These are phyloP conservation scores for Nyctibius grandis DNA, from an alignment of 2,797 vertebrate genomes.

Conservation along the genomic window DNA sequence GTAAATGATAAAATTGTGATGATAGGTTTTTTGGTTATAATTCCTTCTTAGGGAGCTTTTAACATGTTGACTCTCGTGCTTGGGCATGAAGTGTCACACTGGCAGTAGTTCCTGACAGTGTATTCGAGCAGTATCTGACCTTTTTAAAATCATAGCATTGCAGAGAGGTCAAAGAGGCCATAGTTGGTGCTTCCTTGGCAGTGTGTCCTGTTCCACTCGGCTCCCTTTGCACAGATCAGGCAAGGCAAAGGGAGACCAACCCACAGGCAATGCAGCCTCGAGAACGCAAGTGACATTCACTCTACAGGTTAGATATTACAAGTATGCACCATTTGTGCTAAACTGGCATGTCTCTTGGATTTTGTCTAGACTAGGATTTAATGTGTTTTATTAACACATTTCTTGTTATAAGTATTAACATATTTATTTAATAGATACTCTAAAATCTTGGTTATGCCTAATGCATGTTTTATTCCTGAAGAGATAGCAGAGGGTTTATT, in stretches of 20 bases:
- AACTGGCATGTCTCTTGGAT: background rate
- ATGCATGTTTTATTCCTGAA: background rate
- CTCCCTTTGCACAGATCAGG: background rate
- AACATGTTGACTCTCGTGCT: background rate
- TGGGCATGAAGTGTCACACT: background rate
- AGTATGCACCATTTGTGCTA: background rate
- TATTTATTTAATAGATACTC: background rate
- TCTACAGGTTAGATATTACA: background rate
- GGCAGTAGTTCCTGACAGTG: background rate
- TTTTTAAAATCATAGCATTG: background rate
- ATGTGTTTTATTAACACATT: background rate
- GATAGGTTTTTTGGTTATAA: background rate
- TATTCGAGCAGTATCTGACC: background rate
- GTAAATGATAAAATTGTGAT: background rate
- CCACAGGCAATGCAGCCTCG: background rate
- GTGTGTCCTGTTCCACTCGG: background rate
- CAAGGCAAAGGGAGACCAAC: background rate
- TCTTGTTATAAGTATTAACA: background rate
- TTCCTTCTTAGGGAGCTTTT: background rate
- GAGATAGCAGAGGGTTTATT: background rate
- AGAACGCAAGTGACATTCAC: background rate
- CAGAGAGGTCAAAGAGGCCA: background rate
- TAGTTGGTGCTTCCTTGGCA: constrained; percentile 5
- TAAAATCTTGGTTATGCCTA: background rate
- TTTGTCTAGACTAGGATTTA: background rate